phyloP scores from a whole-genome alignment of 2,888 invertebrate genomes.

The Parelbella ahira region DNA sequence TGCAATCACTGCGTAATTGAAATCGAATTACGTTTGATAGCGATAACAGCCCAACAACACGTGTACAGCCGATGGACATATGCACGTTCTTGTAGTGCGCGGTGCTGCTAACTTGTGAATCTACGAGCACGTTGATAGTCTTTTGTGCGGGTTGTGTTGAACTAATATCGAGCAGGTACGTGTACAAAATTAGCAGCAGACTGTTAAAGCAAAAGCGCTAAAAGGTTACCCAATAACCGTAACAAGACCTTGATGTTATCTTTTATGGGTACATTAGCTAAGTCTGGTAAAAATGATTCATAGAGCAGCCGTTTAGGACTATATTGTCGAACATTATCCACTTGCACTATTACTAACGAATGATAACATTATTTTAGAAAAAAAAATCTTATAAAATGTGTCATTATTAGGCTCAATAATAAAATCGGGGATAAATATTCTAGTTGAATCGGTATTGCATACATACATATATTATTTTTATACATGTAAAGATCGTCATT shows the following conservation, averaged over 20 bases:
- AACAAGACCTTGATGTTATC: slow-evolving; percentile 22
- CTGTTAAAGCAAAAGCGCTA: slow-evolving; percentile 17
- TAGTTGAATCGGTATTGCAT: no score
- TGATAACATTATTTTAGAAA: neutral
- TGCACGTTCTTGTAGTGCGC: no score
- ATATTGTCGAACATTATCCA: slow-evolving; percentile 1
- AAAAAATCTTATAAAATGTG: no score
- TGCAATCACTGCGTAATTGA: slow-evolving; percentile 23
- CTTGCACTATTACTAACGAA: neutral
- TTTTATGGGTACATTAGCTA: slow-evolving; percentile 21
- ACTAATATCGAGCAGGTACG: no score
- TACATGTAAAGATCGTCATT: no score
- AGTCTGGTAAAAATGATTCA: slow-evolving; percentile 21
- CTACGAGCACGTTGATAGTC: no score
- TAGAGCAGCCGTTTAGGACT: slow-evolving; percentile 1
- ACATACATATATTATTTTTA: no score
- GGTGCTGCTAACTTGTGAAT: no score
- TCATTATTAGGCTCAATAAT: no score
- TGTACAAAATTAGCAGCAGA: slow-evolving; percentile 3
- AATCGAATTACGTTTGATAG: slow-evolving; percentile 20
- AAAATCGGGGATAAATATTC: no score
- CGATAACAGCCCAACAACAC: slow-evolving; percentile 11
- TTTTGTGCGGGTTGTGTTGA: no score
- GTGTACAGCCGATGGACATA: neutral
- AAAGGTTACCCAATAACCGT: slow-evolving; percentile 20